A percentile compares a stretch with the other conserved stretches of the same genome.
Evolutionary conservation across 2,797 vertebrate species (phyloP).

Genomic region (Phaenicophaeus curvirostris): DNA sequence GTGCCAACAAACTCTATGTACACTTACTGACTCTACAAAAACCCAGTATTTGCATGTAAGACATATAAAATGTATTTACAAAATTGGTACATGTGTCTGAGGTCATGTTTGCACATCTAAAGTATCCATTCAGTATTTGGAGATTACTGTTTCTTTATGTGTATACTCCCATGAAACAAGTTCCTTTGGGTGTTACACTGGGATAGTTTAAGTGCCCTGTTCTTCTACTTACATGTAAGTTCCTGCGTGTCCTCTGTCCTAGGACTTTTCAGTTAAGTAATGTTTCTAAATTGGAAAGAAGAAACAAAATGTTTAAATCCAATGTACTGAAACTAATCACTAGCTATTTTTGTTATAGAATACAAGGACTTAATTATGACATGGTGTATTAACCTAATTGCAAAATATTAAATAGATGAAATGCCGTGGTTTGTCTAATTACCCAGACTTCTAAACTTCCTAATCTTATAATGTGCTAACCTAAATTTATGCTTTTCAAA

Average conservation of each 20-base stretch:
- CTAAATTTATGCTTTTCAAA: neutral
- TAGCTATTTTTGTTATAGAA: neutral
- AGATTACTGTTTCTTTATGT: neutral
- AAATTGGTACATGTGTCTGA: neutral
- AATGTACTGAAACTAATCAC: neutral
- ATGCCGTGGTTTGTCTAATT: neutral
- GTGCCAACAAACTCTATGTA: neutral
- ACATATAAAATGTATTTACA: neutral
- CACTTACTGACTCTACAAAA: neutral
- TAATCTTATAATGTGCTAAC: neutral
- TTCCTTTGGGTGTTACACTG: neutral
- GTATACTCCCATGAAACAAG: neutral
- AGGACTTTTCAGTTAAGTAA: neutral
- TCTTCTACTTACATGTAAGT: neutral
- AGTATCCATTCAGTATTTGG: neutral
- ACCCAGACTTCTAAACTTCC: neutral
- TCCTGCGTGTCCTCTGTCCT: neutral
- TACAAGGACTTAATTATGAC: neutral
- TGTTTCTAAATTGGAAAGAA: neutral
- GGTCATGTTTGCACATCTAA: neutral
- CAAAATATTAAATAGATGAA: neutral
- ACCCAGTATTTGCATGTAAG: neutral
- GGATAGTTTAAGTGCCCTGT: neutral
- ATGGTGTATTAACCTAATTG: neutral
- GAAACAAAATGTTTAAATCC: neutral